A percentile compares a stretch with the other conserved stretches of the same genome.
Evolutionary conservation across 2,888 invertebrate genomes (phyloP).

Genomic region (Dolichomitus sp.): DNA sequence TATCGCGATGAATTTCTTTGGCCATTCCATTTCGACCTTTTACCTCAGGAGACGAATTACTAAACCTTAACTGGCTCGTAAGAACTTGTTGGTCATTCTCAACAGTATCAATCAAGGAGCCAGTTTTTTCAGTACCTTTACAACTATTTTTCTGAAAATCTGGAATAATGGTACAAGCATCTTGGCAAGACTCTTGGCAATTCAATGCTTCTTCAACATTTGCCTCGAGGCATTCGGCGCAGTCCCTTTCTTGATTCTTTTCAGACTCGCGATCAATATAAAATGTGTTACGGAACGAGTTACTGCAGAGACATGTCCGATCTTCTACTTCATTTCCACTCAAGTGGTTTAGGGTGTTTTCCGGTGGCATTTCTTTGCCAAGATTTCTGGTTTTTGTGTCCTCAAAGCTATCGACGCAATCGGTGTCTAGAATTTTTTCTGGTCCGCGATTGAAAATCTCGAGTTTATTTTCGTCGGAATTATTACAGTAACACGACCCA

Average conservation of each 20-base stretch:
- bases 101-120: background rate
- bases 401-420: background rate
- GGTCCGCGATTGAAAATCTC: background rate
- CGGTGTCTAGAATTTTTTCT: background rate
- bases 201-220: background rate
- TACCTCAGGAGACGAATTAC: background rate
- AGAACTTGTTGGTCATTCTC: background rate
- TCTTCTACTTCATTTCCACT: constrained; percentile 1
- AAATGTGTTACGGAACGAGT: background rate
- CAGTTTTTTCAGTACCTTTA: background rate
- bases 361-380: background rate
- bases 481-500: constrained; percentile 19
- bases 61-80: background rate
- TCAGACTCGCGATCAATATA: background rate
- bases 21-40: background rate
- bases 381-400: background rate
- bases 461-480: background rate
- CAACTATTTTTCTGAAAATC: background rate
- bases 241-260: constrained; percentile 5
- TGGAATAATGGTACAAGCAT: background rate
- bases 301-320: constrained; percentile 10
- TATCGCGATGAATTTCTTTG: constrained; percentile 13
- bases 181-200: background rate
- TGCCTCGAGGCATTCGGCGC: background rate
- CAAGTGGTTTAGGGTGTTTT: background rate